Percentiles rank a stretch among this genome's conserved stretches.
Conservation (phyloP, 2,888 invertebrate genomes). For the Mamestra brassicae region DNA sequence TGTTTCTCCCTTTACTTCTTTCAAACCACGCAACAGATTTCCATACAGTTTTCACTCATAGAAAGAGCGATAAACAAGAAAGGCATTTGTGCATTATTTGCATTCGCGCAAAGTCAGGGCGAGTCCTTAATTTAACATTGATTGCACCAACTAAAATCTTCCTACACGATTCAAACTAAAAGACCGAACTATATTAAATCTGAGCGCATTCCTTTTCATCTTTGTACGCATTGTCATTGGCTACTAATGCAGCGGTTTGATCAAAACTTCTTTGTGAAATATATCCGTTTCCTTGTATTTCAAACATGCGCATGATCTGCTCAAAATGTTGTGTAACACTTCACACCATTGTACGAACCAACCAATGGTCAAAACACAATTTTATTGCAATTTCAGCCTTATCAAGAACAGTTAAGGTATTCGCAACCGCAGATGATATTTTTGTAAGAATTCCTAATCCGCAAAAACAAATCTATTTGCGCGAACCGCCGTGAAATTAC, state of each 20-base stretch:
- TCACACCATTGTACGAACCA: conserved; percentile 47
- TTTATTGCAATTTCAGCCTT: conserved; percentile 14
- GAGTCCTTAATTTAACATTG: too few species aligned
- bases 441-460: conserved; percentile 43
- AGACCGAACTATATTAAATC: conserved; percentile 11
- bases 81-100: too few species aligned
- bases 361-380: background rate
- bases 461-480: conserved; percentile 55
- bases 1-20: too few species aligned
- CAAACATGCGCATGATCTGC: conserved; percentile 51
- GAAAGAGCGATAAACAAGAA: too few species aligned
- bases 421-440: conserved; percentile 4
- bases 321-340: conserved; percentile 56
- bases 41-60: too few species aligned
- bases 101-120: too few species aligned
- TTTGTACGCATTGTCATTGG: conserved; percentile 11
- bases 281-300: conserved; percentile 66
- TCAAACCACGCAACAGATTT: too few species aligned
- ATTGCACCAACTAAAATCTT: background rate
- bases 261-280: conserved; percentile 66
- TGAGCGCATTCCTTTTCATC: conserved; percentile 13
- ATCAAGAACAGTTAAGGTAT: background rate
- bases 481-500: conserved; percentile 46
- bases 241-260: conserved; percentile 51
- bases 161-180: background rate